Conservation (phyloP, 53 echinoderm and acorn worm species). For the Arbacia lixula region DNA sequence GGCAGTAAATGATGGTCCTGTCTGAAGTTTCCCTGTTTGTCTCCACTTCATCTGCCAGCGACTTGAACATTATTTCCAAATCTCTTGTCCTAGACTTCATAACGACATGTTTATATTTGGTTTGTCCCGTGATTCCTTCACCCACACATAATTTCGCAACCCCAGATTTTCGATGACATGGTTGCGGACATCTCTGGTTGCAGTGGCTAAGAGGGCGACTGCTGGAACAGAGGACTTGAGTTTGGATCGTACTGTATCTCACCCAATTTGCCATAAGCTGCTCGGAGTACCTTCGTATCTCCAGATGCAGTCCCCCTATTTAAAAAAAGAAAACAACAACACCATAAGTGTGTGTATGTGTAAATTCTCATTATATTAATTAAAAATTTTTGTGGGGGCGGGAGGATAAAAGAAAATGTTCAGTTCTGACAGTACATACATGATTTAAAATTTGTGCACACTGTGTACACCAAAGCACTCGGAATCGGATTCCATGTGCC, state of each 20-base stretch:
- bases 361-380: too few species aligned
- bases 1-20: conserved; percentile 55
- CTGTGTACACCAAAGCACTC: too few species aligned
- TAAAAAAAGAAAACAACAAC: conserved; percentile 33
- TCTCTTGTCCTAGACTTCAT: not conserved
- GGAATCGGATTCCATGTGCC: too few species aligned
- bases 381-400: too few species aligned
- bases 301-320: conserved; percentile 32
- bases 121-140: conserved; percentile 34
- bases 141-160: conserved; percentile 23
- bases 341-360: too few species aligned
- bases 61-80: conserved; percentile 4
- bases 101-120: conserved; percentile 66
- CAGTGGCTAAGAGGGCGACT: conserved; percentile 67
- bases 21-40: not conserved
- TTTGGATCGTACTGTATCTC: conserved; percentile 24
- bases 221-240: conserved; percentile 3
- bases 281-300: conserved; percentile 33
- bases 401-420: too few species aligned
- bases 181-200: conserved; percentile 17
- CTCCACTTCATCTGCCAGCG: conserved; percentile 1
- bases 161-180: conserved; percentile 43
- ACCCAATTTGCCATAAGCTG: conserved; percentile 15
- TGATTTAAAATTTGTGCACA: too few species aligned
- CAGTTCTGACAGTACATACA: too few species aligned